These are phyloP conservation scores for Labeo catla DNA, from an alignment of 2,113 vertebrate genomes.

Conservation along the genomic window DNA sequence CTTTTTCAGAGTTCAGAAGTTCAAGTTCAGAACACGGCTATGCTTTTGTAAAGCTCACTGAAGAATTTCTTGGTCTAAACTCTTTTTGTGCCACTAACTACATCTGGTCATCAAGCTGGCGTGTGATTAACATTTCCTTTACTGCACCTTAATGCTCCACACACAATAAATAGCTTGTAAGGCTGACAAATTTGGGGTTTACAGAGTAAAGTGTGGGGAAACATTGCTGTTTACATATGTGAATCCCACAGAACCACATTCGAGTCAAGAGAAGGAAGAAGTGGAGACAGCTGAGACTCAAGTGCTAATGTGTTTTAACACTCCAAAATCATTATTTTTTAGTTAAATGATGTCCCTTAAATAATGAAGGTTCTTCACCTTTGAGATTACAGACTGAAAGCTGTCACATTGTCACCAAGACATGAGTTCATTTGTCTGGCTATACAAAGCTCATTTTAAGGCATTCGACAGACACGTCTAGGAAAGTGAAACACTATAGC, in stretches of 20 bases:
- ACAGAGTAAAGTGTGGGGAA: slow-evolving; percentile 67
- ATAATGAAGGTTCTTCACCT: background rate
- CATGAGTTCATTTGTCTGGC: slow-evolving; percentile 7
- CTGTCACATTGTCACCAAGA: slow-evolving; percentile 39
- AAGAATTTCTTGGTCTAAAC: background rate
- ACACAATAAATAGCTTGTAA: slow-evolving; percentile 67
- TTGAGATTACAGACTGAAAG: slow-evolving; percentile 42
- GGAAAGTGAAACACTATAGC: slow-evolving; percentile 69
- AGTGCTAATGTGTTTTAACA: slow-evolving; percentile 46
- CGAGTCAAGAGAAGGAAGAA: slow-evolving; percentile 53
- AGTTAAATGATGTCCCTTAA: background rate
- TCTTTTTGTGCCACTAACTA: slow-evolving; percentile 59
- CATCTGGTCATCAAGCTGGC: slow-evolving; percentile 36
- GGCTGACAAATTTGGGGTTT: slow-evolving; percentile 77
- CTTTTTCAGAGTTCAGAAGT: no score
- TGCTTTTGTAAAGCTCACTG: background rate
- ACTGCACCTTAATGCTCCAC: slow-evolving; percentile 71
- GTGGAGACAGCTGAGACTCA: slow-evolving; percentile 19
- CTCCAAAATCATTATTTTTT: background rate
- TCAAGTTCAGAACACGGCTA: background rate
- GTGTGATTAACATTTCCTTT: slow-evolving; percentile 68
- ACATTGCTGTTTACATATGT: slow-evolving; percentile 71
- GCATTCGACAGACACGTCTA: slow-evolving; percentile 70
- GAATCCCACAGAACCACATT: slow-evolving; percentile 73
- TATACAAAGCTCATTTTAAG: slow-evolving; percentile 57